Evolutionary conservation across 2,113 vertebrate species (phyloP), one percentile per base, ranked within the genome.

Genomic region (Zosterops lateralis): DNA sequence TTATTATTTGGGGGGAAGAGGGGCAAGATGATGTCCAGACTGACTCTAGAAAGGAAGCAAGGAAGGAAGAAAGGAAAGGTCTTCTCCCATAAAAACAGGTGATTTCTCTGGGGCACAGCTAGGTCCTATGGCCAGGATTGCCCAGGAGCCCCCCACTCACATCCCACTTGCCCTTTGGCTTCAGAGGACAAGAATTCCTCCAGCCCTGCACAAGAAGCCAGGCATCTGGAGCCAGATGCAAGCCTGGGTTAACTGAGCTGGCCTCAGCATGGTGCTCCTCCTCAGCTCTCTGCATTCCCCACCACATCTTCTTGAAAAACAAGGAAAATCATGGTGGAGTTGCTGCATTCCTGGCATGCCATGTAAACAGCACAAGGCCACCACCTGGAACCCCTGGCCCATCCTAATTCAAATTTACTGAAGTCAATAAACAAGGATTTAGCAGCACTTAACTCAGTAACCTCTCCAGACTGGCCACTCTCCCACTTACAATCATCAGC

Each of bases 341-440:
- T 68, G 38, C 58, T 68, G 60, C 92, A 84, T 95, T 95, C 91
- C 87, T 89, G 84, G 38, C 84, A 42, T 82, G 47, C 91, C n/a
- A 2, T 3, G 13, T 50, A 56, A 84, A 82, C 20, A 87, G 71
- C 66, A 78, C 65, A 84, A 64, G 57, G 70, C 76, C 70, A 79
- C 60, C 74, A 76, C 75, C 81, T 89, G 19, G 1, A 34, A 18
- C 29, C 74, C 32, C 84, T 54, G 28, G 47, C n/a, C 24, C 0
- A 1, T 68, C 84, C 87, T 95, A 85, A 89, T 91, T 89, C 84
- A 6, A 34, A 13, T 20, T 70, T 62, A 47, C 89, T 85, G 84
- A 82, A 94, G 42, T 91, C 78, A 91, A 66, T 91, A 92, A 89
- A 92, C 58, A 62, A 56, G 75, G 81, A 89, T 89, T 95, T 93